Evolutionary conservation across 2,888 invertebrate genomes (phyloP), one percentile per base, ranked within the genome.

Genomic region (Aspidiotus rigidus): DNA sequence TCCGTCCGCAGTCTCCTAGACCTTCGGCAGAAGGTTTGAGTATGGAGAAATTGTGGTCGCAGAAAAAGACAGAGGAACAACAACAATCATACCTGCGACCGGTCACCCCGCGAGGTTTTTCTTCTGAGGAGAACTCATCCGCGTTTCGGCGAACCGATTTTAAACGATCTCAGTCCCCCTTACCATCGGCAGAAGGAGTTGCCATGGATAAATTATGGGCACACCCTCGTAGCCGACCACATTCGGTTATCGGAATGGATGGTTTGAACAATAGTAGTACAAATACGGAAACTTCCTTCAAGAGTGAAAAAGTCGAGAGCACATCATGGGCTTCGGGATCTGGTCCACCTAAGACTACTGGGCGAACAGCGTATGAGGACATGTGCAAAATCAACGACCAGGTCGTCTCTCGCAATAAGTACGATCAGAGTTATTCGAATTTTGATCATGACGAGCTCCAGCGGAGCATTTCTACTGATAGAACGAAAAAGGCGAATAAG

Each of bases 21-120:
- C 84, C 86, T 9, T 86, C 86, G 5, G 81, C 82, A 0, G 84
- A 86, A 75, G 86, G 81, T 1, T 75, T 86, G 59, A 81, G 83
- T 69, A 86, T 86, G 86, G 86, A 86, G 73, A 86, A 85, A 76
- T 78, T 85, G 0, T 86, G 86, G 86, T 82, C 84, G 5, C 71
- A 72, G 28, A 70, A 72, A 53, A 70, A 72, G 62, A 71, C 73
- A 56, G 72, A 72, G 59, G 73, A 69, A 41, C 28, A 28, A n/a
- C 39, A 13, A 7, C n/a, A 28, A 15, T 62, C 42, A 44, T 41
- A 62, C 42, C 54, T 42, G 56, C 57, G 54, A 56, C 62, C 69
- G 15, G 17, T 63, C 11, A 63, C 64, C 9, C 71, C 69, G 10
- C 60, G 28, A n/a, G n/a, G 41, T 8, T 17, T 44, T 17, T 55